Evolutionary conservation across 2,113 vertebrate genomes (phyloP).

Genomic region (Platysternon megacephalum): DNA sequence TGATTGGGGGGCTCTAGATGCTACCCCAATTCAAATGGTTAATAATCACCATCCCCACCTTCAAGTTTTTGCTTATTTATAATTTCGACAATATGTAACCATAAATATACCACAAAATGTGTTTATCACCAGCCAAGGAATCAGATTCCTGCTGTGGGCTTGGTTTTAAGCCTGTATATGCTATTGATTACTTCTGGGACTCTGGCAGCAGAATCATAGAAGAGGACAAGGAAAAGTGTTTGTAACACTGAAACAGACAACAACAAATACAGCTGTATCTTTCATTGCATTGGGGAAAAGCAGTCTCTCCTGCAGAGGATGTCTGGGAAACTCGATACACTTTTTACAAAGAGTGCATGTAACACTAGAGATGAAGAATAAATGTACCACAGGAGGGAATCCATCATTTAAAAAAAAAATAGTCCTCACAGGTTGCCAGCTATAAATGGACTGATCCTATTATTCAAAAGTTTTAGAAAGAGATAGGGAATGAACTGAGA

Average conservation of each 20-base stretch:
- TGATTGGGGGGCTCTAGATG: not conserved
- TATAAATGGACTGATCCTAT: not conserved
- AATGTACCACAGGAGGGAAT: not conserved
- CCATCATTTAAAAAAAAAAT: not conserved
- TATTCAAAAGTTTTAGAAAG: not conserved
- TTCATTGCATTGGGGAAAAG: not conserved
- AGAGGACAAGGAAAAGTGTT: not conserved
- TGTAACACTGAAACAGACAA: not conserved
- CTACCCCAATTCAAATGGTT: not conserved
- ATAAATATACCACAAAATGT: accelerated
- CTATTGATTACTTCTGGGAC: not conserved
- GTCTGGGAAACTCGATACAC: not conserved
- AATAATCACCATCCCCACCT: not conserved
- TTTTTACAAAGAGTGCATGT: not conserved
- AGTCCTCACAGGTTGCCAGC: not conserved
- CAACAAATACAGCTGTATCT: not conserved
- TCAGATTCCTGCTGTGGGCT: not conserved
- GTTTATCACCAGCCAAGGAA: not conserved
- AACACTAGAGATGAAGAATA: not conserved
- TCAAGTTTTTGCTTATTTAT: not conserved
- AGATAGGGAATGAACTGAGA: not conserved
- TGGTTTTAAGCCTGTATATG: not conserved
- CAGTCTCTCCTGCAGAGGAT: not conserved
- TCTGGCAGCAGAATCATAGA: not conserved
- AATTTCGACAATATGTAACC: accelerated